phyloP scores from a whole-genome alignment of 2,113 vertebrate genomes.

The Okapia johnstoni region DNA sequence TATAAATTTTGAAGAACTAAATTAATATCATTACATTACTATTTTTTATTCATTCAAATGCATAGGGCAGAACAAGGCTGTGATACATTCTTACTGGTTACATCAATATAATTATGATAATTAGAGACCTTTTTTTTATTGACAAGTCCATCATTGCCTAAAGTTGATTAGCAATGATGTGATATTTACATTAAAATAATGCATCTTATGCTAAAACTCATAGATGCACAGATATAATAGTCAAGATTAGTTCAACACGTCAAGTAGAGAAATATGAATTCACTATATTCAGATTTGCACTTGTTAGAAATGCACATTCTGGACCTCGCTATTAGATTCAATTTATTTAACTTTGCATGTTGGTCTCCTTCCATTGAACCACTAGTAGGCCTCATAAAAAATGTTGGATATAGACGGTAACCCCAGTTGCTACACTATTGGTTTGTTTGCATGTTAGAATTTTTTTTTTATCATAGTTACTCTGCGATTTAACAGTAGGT shows the following conservation, averaged over 20 bases:
- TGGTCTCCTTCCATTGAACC: slow-evolving; percentile 64
- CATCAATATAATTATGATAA: slow-evolving; percentile 24
- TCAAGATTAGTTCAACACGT: not conserved
- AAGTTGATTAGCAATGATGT: slow-evolving; percentile 15
- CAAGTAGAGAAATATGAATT: not conserved
- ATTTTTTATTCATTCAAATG: not conserved
- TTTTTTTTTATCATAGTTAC: slow-evolving; percentile 80
- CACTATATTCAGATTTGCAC: not conserved
- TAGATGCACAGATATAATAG: not conserved
- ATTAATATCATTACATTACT: not conserved
- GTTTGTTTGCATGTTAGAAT: slow-evolving; percentile 80
- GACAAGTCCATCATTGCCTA: not conserved
- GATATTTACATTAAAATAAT: slow-evolving; percentile 23
- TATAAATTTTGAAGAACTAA: not conserved
- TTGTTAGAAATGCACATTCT: not conserved
- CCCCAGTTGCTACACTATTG: slow-evolving; percentile 76
- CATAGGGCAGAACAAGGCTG: not conserved
- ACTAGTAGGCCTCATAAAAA: slow-evolving; percentile 59
- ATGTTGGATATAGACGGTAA: slow-evolving; percentile 74
- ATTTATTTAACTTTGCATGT: slow-evolving; percentile 55
- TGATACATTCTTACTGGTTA: slow-evolving; percentile 10
- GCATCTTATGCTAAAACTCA: slow-evolving; percentile 20
- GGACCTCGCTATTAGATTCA: slow-evolving; percentile 57
- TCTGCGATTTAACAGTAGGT: slow-evolving; percentile 84
- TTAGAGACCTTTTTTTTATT: slow-evolving; percentile 22